Evolutionary conservation across 2,888 invertebrate genomes (phyloP), one percentile per base, ranked within the genome.

Genomic region (Heteromyza rotundicornis): DNA sequence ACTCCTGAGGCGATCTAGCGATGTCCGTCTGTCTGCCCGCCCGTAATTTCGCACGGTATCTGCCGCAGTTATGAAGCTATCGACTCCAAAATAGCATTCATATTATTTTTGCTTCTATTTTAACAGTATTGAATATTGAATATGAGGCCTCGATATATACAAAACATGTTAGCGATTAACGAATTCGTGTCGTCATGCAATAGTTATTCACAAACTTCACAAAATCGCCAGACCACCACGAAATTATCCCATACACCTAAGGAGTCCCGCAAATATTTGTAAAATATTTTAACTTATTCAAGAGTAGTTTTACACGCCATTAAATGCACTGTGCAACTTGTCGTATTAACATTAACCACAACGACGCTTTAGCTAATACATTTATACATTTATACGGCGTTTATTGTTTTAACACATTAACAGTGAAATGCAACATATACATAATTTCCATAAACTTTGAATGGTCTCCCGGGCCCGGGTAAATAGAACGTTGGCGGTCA

Each of bases 391-490:
- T n/a, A 14, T 40, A n/a, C 14, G 2, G 17, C 14, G 59, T 66
- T 72, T 79, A 79, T 79, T 79, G 77, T 79, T 77, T 79, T 79
- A 79, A 78, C 79, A 78, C 79, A 79, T 79, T 79, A 79, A 76
- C 79, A 78, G 73, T 70, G 76, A 72, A 77, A 73, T 80, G 79
- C 79, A 80, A 79, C 80, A 80, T 79, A 79, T n/a, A n/a, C n/a
- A n/a, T 76, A 75, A 79, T 77, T 79, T 76, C 73, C 78, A 79
- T 79, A 78, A 74, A 72, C 63, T 69, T 71, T 69, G 66, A 67
- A 62, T 64, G 64, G 63, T 63, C 66, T 58, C 5, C 32, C 40
- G 24, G 40, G 12, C n/a, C n/a, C 47, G 55, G 54, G 59, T 68
- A 70, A 70, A 70, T 68, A 70, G 70, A 70, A 69, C 69, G 70